Base-by-base conservation (phyloP, 2,888 invertebrate species). In the Leptopilina myrica region DNA sequence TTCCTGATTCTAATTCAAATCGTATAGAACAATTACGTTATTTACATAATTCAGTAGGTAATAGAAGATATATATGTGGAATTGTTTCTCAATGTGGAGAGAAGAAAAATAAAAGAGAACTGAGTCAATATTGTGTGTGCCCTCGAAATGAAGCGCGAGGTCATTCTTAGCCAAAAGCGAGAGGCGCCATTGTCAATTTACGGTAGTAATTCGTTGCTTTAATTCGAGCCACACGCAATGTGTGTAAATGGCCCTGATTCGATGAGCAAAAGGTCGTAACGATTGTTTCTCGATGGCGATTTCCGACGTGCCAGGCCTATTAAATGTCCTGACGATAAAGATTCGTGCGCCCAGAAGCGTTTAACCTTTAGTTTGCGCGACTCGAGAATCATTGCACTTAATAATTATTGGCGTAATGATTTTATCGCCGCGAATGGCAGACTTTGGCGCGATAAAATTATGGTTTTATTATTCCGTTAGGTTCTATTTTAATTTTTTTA, bases 301-400 rank as follows among this genome's bases (percentile, higher is more conserved):
- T 87, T 82, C 84, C 85, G 84, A 88, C 88, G 88, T 88, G 87
- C 84, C 73, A 62, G 77, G 87, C 85, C 81, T 88, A 69, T 76
- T 69, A 79, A 82, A 82, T 82, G 53, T 77, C 78, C 80, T 79
- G 77, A 80, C 76, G 80, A 81, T 78, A 65, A 83, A 79, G 78
- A 81, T 83, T 83, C 78, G 79, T 81, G 79, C 78, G 75, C 79
- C 78, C 76, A 78, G 73, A 73, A 73, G 73, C 73, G 73, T 73
- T 69, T 73, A 73, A 73, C 73, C 73, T 73, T 73, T 73, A 73
- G 56, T 69, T 33, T 7, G 46, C n/a, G 62, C n/a, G 62, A 6
- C 64, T 64, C 26, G 26, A 49, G 69, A 56, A 73, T 56, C 15
- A 40, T 73, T n/a, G 56, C 73, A 56, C 73, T 73, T 59, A 73